Evolutionary conservation across 2,113 vertebrate genomes (phyloP).

Genomic region (Lynx canadensis): DNA sequence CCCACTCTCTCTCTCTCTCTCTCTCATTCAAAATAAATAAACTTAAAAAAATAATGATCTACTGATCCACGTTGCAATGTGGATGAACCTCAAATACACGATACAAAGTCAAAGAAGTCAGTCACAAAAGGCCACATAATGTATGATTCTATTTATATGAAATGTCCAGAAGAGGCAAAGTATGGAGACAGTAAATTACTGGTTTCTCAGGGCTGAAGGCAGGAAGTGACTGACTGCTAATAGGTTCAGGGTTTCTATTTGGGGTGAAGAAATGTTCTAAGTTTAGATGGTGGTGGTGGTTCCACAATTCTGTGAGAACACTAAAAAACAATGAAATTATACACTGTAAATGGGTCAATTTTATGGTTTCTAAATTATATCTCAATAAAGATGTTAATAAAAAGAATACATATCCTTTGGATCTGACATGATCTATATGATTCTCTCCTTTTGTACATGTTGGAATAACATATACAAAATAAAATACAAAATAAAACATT

Average conservation of each 20-base stretch:
- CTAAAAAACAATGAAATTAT: background rate
- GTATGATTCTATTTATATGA: background rate
- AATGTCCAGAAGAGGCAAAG: background rate
- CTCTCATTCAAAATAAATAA: no score
- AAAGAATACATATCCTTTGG: background rate
- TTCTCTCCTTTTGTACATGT: background rate
- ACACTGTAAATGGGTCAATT: background rate
- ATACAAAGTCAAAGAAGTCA: background rate
- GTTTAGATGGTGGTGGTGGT: background rate
- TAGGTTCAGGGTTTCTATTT: background rate
- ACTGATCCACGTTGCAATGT: no score
- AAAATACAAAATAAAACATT: background rate
- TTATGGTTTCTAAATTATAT: background rate
- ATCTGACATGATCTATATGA: background rate
- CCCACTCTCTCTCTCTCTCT: no score
- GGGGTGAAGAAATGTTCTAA: background rate
- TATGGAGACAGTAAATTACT: background rate
- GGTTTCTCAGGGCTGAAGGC: background rate
- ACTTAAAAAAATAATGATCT: background rate
- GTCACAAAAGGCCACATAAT: background rate
- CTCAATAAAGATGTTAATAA: background rate
- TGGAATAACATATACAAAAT: background rate
- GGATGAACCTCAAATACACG: background rate
- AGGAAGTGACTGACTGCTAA: background rate
- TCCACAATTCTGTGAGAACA: background rate